A percentile compares a stretch with the other conserved stretches of the same genome.
Conservation (phyloP, 2,888 invertebrate genomes). For the Lepidochrysops patricia region DNA sequence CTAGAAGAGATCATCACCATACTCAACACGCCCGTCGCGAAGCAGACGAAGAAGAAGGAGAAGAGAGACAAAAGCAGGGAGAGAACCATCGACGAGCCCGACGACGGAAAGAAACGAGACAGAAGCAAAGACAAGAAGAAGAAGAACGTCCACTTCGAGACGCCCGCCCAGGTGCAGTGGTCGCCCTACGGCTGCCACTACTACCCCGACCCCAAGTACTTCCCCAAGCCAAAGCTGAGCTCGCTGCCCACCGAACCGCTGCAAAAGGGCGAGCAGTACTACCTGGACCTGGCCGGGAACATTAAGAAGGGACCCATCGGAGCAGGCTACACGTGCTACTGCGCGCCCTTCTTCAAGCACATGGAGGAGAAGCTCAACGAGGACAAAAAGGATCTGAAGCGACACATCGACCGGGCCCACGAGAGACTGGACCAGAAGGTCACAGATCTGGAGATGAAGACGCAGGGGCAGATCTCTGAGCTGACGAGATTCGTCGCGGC, state of each 20-base stretch:
- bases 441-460: conserved; percentile 82
- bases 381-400: conserved; percentile 85
- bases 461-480: conserved; percentile 81
- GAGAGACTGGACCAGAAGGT: conserved; percentile 87
- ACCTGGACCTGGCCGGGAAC: conserved; percentile 94
- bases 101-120: conserved; percentile 57
- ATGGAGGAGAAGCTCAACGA: conserved; percentile 88
- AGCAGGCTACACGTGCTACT: conserved; percentile 93
- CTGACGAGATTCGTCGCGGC: conserved; percentile 78
- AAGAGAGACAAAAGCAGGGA: conserved; percentile 68
- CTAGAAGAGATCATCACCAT: conserved; percentile 88
- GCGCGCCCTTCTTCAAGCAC: conserved; percentile 92
- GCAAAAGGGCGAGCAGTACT: conserved; percentile 93
- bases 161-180: conserved; percentile 76
- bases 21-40: conserved; percentile 73
- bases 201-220: conserved; percentile 88
- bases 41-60: conserved; percentile 58
- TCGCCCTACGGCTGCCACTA: conserved; percentile 95
- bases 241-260: conserved; percentile 90
- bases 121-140: conserved; percentile 64
- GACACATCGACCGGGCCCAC: conserved; percentile 85
- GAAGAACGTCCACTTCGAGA: conserved; percentile 71
- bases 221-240: conserved; percentile 89
- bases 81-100: conserved; percentile 70
- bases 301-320: conserved; percentile 97